These are phyloP conservation scores for Tetramorium parvispinum DNA, from an alignment of 1,140 invertebrate species.

Conservation along the genomic window DNA sequence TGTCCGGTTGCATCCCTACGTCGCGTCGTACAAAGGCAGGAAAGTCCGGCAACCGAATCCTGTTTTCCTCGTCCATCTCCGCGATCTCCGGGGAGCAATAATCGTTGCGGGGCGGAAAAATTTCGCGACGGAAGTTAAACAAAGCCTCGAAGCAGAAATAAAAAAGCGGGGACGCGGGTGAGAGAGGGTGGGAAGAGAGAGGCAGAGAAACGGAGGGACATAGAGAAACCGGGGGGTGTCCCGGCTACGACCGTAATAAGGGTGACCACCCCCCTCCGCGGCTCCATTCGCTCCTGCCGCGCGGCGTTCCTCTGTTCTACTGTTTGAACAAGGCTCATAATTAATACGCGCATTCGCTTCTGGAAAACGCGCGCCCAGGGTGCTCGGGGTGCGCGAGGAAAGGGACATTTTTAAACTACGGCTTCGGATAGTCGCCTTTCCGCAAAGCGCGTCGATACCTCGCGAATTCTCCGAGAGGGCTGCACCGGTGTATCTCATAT, in stretches of 20 bases:
- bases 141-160: conserved; percentile 77
- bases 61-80: conserved; percentile 69
- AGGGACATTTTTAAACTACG: conserved; percentile 79
- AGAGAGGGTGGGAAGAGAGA: conserved; percentile 46
- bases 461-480: conserved; percentile 42
- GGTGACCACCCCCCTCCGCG: conserved; percentile 73
- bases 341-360: conserved; percentile 84
- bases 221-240: conserved; percentile 54
- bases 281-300: conserved; percentile 58
- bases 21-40: conserved; percentile 37
- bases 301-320: conserved; percentile 74
- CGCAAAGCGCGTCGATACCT: conserved; percentile 46
- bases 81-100: conserved; percentile 82
- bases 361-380: conserved; percentile 72
- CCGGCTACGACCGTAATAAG: conserved; percentile 80
- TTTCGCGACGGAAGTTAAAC: conserved; percentile 83
- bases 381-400: conserved; percentile 67
- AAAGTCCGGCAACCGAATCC: conserved; percentile 50
- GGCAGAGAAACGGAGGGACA: conserved; percentile 68
- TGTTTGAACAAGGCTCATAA: conserved; percentile 85
- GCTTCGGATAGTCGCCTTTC: conserved; percentile 62
- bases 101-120: conserved; percentile 80
- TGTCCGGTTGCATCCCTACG: conserved; percentile 22
- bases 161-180: conserved; percentile 58
- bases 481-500: conserved; percentile 43